Evolutionary conservation across 2,113 vertebrate genomes (phyloP).

Genomic region (Phocoena phocoena): DNA sequence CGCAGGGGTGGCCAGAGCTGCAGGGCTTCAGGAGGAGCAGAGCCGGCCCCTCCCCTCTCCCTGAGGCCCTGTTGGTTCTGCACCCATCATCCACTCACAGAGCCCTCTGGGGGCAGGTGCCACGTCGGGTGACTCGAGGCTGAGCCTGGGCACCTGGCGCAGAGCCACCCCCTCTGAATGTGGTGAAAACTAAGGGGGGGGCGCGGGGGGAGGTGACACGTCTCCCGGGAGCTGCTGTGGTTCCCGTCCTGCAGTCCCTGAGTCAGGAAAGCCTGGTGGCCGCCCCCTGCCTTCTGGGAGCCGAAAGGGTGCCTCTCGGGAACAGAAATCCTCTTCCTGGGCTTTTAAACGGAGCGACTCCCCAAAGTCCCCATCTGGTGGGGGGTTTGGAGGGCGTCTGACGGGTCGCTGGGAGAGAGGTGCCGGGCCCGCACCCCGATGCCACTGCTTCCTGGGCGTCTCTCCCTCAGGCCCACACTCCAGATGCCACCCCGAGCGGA

Average conservation of each 20-base stretch:
- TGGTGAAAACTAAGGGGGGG: fast-evolving
- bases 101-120: neutral
- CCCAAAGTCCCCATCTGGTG: neutral
- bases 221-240: neutral
- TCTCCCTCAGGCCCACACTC: neutral
- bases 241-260: fast-evolving
- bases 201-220: fast-evolving
- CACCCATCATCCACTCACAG: fast-evolving
- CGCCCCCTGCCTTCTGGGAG: fast-evolving
- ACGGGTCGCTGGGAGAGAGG: neutral
- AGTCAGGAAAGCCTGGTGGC: fast-evolving
- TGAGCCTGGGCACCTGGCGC: neutral
- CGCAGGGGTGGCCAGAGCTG: fast-evolving
- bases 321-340: neutral
- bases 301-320: neutral
- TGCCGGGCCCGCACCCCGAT: fast-evolving
- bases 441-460: fast-evolving
- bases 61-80: neutral
- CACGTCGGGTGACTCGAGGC: fast-evolving
- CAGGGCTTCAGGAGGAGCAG: fast-evolving
- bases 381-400: fast-evolving
- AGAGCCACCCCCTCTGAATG: neutral
- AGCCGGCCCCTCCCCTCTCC: fast-evolving
- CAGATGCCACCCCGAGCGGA: neutral
- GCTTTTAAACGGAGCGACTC: neutral